Evolutionary conservation across 2,797 vertebrate species (phyloP).

Genomic region (Pseudomugil tenellus): DNA sequence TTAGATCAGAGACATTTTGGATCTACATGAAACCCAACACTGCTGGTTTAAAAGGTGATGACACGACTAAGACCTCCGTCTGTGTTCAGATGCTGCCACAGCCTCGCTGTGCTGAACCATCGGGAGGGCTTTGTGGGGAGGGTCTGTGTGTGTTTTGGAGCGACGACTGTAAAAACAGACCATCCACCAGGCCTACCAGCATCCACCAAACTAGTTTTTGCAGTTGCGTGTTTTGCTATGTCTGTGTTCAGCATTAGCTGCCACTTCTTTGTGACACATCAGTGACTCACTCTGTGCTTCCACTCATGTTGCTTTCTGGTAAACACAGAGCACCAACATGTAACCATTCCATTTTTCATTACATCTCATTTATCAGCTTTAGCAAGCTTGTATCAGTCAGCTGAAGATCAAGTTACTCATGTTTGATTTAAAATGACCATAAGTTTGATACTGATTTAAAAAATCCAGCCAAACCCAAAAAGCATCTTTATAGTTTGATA

Average conservation of each 20-base stretch:
- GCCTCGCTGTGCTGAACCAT: constrained; percentile 3
- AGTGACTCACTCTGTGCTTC: constrained; percentile 6
- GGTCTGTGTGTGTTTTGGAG: constrained; percentile 13
- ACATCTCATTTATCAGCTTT: constrained; percentile 20
- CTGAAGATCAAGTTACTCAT: constrained; percentile 3
- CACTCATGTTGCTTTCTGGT: constrained; percentile 7
- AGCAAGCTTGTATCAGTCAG: constrained; percentile 9
- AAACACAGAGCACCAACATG: background rate
- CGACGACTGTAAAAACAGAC: constrained; percentile 3
- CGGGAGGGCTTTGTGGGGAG: background rate
- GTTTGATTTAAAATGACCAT: too few relatives aligned
- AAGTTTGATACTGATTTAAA: background rate
- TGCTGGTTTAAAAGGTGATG: constrained; percentile 56
- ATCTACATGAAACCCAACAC: constrained; percentile 65
- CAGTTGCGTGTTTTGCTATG: constrained; percentile 27
- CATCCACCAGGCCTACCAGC: too few relatives aligned
- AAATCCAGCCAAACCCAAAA: background rate
- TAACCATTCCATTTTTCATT: constrained; percentile 1
- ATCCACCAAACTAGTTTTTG: constrained; percentile 26
- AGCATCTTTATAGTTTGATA: background rate
- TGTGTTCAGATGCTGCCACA: constrained; percentile 13
- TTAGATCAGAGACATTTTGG: constrained; percentile 57
- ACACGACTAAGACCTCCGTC: constrained; percentile 41
- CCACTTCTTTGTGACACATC: constrained; percentile 16
- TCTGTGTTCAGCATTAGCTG: constrained; percentile 30